Base-by-base conservation (phyloP, 1,140 invertebrate species). In the Psix sp. region DNA sequence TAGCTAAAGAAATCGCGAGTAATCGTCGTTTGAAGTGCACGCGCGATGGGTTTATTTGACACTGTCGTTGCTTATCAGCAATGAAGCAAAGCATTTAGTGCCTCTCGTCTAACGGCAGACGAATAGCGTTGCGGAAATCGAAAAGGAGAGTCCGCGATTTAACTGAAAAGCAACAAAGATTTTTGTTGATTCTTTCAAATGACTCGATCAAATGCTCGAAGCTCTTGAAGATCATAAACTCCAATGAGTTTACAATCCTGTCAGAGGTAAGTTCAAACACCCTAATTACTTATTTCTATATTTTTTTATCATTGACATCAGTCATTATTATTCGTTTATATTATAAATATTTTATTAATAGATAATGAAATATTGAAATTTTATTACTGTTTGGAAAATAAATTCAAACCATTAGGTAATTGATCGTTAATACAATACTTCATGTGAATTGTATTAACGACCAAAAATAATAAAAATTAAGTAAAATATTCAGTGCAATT, bases 161-260 rank as follows among this genome's bases (percentile, higher is more conserved):
- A 49, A 60, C 46, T 29, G 26, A 6, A 43, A 26, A 42, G 46
- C 52, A 70, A 62, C 56, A 71, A 75, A 70, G 35, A 49, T 33
- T 59, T 31, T 24, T 40, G 31, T 13, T 52, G 10, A 6, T 3
- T 36, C 33, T 21, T 11, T 16, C 43, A 65, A 73, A 74, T 62
- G 42, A 49, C 62, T 38, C 49, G 52, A 74, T 60, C 71, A 76
- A 65, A 45, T 38, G 43, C 36, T 49, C 62, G 66, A 66, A 71
- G 52, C 56, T 35, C 40, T 6, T 11, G 33, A 56, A 66, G 60
- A 38, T 76, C 67, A 66, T 76, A 76, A 72, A 66, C 51, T 59
- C 52, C 56, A 62, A 56, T 52, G 52, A 66, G 60, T 76, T 71
- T 76, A 75, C 67, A 71, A 65, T 76, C 62, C 73, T 66, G 60